A percentile compares a stretch with the other conserved stretches of the same genome.
Conservation (phyloP, 2,888 invertebrate species). For the Catocala fraxini region DNA sequence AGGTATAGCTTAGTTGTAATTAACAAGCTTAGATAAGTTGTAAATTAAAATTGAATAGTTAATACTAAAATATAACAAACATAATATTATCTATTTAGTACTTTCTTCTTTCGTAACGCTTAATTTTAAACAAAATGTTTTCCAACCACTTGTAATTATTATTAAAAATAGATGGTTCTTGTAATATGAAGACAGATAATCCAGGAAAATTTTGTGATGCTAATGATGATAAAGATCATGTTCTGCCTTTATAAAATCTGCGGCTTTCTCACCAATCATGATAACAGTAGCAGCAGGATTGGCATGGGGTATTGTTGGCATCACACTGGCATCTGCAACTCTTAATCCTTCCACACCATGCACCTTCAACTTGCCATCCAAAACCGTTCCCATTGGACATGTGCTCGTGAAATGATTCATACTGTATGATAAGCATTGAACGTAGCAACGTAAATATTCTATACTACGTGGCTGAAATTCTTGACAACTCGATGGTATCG, state of each 20-base stretch:
- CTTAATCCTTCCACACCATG: not conserved
- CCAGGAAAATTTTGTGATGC: too few relatives aligned
- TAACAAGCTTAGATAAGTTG: too few relatives aligned
- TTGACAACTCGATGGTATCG: conserved; percentile 2
- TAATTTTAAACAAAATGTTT: too few relatives aligned
- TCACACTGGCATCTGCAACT: conserved; percentile 5
- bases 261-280: conserved; percentile 8
- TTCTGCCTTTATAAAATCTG: not conserved
- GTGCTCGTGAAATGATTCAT: conserved; percentile 2
- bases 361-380: not conserved
- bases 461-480: not conserved
- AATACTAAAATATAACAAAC: too few relatives aligned
- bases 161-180: too few relatives aligned
- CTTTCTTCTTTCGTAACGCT: too few relatives aligned
- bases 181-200: too few relatives aligned
- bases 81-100: too few relatives aligned
- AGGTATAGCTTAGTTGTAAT: too few relatives aligned
- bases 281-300: conserved; percentile 5
- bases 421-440: not conserved
- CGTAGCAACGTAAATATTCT: conserved; percentile 10
- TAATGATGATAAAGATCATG: too few relatives aligned
- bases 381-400: not conserved
- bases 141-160: too few relatives aligned
- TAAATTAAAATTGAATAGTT: too few relatives aligned
- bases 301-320: conserved; percentile 9